A percentile compares a stretch with the other conserved stretches of the same genome.
Evolutionary conservation across 2,113 vertebrate genomes (phyloP).

Genomic region (Scomber colias): DNA sequence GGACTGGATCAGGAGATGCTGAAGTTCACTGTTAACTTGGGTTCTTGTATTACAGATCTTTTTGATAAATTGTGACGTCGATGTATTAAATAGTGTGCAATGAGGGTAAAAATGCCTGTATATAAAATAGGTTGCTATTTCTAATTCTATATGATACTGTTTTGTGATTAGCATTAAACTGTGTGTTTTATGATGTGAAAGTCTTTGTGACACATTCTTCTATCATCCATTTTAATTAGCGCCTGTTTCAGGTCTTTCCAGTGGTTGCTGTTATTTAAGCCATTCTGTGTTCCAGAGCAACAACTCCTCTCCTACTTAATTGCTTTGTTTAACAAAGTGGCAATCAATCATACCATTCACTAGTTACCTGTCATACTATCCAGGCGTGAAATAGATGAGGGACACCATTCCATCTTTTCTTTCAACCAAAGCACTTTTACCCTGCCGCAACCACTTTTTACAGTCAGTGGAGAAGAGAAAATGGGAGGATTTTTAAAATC

Average conservation of each 20-base stretch:
- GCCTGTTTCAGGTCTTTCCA: conserved; percentile 56
- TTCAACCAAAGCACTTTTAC: conserved; percentile 55
- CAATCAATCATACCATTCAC: conserved; percentile 81
- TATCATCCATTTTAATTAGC: conserved; percentile 79
- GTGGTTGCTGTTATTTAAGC: conserved; percentile 70
- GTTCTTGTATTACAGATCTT: background rate
- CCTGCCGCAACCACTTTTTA: conserved; percentile 44
- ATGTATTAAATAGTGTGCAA: background rate
- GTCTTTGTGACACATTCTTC: conserved; percentile 29
- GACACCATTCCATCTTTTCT: conserved; percentile 65
- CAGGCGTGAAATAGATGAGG: conserved; percentile 77
- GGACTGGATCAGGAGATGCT: background rate
- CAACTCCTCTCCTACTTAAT: conserved; percentile 77
- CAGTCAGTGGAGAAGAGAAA: conserved; percentile 56
- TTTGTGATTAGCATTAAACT: conserved; percentile 17
- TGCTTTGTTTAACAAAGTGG: conserved; percentile 84
- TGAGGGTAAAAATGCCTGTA: background rate
- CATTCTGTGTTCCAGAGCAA: conserved; percentile 56
- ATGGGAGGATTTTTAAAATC: conserved; percentile 50
- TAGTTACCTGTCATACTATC: conserved; percentile 75
- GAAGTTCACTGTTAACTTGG: background rate
- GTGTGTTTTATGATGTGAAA: conserved; percentile 26
- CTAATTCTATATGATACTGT: background rate
- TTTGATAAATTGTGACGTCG: background rate
- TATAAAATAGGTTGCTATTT: background rate